phyloP scores from a whole-genome alignment of 2,797 vertebrate species.

The Clarias platycephalus region DNA sequence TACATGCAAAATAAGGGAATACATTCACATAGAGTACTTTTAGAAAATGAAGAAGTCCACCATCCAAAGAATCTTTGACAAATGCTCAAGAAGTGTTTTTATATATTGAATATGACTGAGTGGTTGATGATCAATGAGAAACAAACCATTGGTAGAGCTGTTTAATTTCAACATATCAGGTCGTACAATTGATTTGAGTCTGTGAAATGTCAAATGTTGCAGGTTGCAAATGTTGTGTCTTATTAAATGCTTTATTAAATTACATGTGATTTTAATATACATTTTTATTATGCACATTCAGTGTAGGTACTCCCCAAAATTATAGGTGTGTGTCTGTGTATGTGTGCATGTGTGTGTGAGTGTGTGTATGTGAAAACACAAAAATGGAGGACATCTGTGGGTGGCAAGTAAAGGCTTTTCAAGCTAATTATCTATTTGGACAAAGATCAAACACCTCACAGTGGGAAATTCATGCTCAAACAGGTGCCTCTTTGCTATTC shows the following conservation, averaged over 20 bases:
- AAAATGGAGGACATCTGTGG: slow-evolving; percentile 53
- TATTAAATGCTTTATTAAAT: not conserved
- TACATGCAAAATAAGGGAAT: not conserved
- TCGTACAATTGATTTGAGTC: not conserved
- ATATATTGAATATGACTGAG: not conserved
- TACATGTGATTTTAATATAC: not conserved
- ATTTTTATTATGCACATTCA: not conserved
- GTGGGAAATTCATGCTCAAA: slow-evolving; percentile 61
- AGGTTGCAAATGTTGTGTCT: too few species aligned
- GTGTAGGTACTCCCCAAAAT: not conserved
- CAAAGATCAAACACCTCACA: slow-evolving; percentile 62
- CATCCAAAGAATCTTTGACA: not conserved
- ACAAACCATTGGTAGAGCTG: not conserved
- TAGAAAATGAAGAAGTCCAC: not conserved
- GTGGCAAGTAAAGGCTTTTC: slow-evolving; percentile 51
- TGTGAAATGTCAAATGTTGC: not conserved
- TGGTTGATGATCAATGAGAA: not conserved
- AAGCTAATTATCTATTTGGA: slow-evolving; percentile 66
- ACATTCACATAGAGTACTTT: not conserved
- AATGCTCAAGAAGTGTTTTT: not conserved
- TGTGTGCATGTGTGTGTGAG: not conserved
- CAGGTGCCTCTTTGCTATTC: slow-evolving; percentile 47
- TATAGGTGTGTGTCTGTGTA: not conserved
- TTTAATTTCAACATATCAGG: not conserved
- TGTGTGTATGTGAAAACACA: slow-evolving; percentile 24